phyloP scores from a whole-genome alignment of 2,113 vertebrate species.

The Caracal caracal region DNA sequence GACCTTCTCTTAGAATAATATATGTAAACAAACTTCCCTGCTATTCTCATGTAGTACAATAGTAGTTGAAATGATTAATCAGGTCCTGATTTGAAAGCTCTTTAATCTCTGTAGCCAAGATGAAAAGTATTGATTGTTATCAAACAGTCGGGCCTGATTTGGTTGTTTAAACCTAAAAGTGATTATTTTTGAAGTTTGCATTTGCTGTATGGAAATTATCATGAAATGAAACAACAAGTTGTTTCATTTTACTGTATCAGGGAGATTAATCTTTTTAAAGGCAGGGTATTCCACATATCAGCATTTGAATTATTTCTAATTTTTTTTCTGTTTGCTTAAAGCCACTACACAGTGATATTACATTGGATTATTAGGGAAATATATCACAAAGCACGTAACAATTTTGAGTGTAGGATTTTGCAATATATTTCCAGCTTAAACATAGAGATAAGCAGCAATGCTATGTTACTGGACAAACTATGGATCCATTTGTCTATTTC shows the following conservation, averaged over 20 bases:
- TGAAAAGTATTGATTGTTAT: constrained; percentile 32
- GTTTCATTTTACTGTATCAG: not conserved
- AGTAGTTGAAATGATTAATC: constrained; percentile 47
- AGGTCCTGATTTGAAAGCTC: not conserved
- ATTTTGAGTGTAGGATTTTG: not conserved
- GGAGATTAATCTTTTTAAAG: constrained; percentile 32
- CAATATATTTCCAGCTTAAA: not conserved
- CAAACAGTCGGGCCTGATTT: not conserved
- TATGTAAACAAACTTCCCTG: constrained; percentile 34
- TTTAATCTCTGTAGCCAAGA: constrained; percentile 24
- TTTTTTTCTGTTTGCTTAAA: not conserved
- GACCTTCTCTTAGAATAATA: constrained; percentile 35
- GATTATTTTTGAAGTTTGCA: constrained; percentile 32
- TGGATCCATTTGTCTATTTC: not conserved
- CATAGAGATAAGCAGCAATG: not conserved
- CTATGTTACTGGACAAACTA: not conserved
- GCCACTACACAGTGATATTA: not conserved
- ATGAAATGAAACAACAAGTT: not conserved
- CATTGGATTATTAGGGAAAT: not conserved
- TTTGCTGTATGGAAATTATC: constrained; percentile 20
- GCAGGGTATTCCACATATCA: not conserved
- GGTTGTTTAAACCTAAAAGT: constrained; percentile 3
- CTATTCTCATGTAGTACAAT: not conserved
- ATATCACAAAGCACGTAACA: not conserved
- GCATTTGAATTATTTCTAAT: not conserved